Evolutionary conservation across 1,140 invertebrate species (phyloP).

Genomic region (Aphelinus certus): DNA sequence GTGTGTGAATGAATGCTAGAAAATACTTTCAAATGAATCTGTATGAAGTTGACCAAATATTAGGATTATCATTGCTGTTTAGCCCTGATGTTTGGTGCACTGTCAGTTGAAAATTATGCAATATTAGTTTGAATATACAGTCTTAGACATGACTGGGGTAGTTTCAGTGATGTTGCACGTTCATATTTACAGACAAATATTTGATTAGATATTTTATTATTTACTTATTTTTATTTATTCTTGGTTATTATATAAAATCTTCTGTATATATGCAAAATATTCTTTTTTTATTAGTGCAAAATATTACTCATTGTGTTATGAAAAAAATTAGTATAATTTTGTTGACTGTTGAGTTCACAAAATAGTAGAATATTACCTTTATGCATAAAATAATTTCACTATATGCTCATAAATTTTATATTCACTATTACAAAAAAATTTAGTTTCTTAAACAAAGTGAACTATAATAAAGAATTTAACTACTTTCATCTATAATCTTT

Average conservation of each 20-base stretch:
- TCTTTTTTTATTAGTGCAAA: no score
- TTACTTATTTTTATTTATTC: no score
- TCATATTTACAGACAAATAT: slow-evolving; percentile 18
- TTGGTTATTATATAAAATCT: no score
- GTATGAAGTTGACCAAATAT: slow-evolving; percentile 3
- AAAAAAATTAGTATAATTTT: slow-evolving; percentile 22
- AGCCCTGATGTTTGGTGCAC: slow-evolving; percentile 22
- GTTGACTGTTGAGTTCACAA: no score
- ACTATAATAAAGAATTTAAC: not conserved
- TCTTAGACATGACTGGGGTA: slow-evolving; percentile 35
- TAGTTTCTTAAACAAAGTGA: not conserved
- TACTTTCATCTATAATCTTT: not conserved
- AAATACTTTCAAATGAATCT: not conserved
- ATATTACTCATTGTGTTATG: not conserved
- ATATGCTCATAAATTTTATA: not conserved
- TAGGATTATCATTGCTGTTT: not conserved
- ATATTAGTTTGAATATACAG: slow-evolving; percentile 18
- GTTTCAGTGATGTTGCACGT: slow-evolving; percentile 36
- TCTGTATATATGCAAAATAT: no score
- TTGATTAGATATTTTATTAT: no score
- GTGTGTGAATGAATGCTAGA: not conserved
- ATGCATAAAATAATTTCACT: no score
- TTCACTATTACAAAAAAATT: slow-evolving; percentile 8
- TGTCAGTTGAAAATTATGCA: slow-evolving; percentile 9
- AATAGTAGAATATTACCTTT: no score